Conservation (phyloP, 2,888 invertebrate species). For the Lasioglossum leucozonium region DNA sequence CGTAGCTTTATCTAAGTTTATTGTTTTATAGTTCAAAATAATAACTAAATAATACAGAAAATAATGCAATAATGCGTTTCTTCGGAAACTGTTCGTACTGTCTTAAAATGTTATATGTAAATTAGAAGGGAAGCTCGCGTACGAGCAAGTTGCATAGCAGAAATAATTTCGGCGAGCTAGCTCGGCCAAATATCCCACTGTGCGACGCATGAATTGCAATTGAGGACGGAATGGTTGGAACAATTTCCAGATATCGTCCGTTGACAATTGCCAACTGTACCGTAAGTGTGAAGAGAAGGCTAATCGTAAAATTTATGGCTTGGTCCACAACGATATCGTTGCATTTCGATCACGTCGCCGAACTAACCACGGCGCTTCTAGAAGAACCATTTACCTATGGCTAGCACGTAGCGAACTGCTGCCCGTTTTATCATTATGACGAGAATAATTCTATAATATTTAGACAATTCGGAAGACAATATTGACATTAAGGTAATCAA, state of each 20-base stretch:
- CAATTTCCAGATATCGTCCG: constrained; percentile 6
- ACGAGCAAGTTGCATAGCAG: not conserved
- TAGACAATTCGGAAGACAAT: not conserved
- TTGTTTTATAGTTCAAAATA: not conserved
- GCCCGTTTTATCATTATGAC: not conserved
- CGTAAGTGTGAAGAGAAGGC: constrained; percentile 11
- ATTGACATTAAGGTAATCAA: not conserved
- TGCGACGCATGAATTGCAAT: constrained; percentile 6
- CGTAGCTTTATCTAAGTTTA: not conserved
- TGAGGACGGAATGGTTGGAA: not conserved
- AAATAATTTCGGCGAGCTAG: not conserved
- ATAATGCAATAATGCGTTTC: not conserved
- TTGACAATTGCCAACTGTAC: constrained; percentile 1
- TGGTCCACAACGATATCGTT: not conserved
- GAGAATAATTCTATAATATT: not conserved
- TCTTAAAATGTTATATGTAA: not conserved
- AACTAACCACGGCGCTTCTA: not conserved
- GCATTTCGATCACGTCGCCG: not conserved
- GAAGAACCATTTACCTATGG: not conserved
- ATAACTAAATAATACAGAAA: not conserved
- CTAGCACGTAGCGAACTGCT: not conserved
- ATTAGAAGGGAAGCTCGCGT: not conserved
- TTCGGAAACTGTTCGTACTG: not conserved
- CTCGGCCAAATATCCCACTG: not conserved
- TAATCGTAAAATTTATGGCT: constrained; percentile 11